Base-by-base conservation (phyloP, 1,140 invertebrate genomes). In the Lucilia sericata region DNA sequence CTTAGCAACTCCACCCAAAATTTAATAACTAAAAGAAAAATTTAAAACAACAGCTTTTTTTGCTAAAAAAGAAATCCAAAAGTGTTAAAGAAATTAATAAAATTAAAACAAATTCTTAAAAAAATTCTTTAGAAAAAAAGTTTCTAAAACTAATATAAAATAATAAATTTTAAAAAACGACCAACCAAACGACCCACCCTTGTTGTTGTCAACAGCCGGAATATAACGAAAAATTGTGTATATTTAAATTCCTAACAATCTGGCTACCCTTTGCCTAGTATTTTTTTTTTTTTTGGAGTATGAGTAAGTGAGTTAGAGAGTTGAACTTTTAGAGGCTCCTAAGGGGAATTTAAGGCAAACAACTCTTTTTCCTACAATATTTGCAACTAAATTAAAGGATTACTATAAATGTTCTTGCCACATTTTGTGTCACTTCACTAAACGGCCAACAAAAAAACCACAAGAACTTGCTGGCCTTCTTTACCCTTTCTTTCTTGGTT, bases 1-100 rank as follows among this genome's bases (percentile, higher is more conserved):
- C 76, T 80, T 80, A 80, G 47, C 76, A 80, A 49, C 76, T 80
- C 76, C 76, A 80, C 76, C 76, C 76, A 80, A 17, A 49, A 51
- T 49, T 49, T 25, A n/a, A 60, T 9, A 25, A 2, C n/a, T 70
- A 19, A 70, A 70, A 9, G 21, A 42, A 42, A 70, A 25, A 21
- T 25, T 70, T 25, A 70, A 70, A 60, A 1, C 7, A 60, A 70
- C 21, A 21, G 21, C 17, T 70, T 2, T 70, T 70, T 0, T 10
- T n/a, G 2, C 8, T 12, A 42, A 51, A 49, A 21, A 80, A 80
- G 49, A 49, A n/a, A 19, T 13, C 13, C 9, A 76, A 76, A 80
- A 80, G 19, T 42, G 42, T 49, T 51, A 30, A 30, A 2, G 8
- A 12, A 80, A 51, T 13, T 13, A 10, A 49, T 21, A 19, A 80